Base-by-base conservation (phyloP, 2,113 vertebrate genomes). In the Zapornia atra region DNA sequence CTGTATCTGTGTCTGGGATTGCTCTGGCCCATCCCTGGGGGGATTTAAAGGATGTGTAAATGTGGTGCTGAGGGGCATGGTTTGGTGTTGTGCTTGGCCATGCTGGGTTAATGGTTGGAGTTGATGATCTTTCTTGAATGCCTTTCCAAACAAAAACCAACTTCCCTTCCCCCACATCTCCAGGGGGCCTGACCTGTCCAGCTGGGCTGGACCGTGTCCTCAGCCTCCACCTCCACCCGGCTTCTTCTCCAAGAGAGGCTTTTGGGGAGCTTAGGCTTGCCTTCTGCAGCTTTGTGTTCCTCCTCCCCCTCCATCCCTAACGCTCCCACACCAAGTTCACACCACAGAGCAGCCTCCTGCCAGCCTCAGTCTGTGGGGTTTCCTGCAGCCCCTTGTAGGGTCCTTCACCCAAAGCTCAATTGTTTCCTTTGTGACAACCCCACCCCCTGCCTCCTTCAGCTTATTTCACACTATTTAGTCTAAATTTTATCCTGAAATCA, bases 331-430 rank as follows among this genome's bases (percentile, higher is more conserved):
- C 5, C 6, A 10, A 2, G 1, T 33, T 54, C 38, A 17, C 5
- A 6, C 61, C 19, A 1, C 6, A 36, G 48, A 42, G 38, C 48
- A 1, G 36, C 28, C 5, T 2, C 17, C 24, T 4, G 10, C 34
- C 5, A 3, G 15, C 16, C 38, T 10, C 31, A 4, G n/a, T 1
- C 10, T 0, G 14, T 15, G 36, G 25, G 25, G 8, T 28, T 57
- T 28, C n/a, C 86, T 3, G 1, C 59, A 72, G 51, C 13, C 29
- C 40, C 63, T 65, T 3, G 8, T 10, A 6, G 8, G 59, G 24
- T 40, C 68, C 4, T 51, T 17, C 31, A 25, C 53, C 42, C 21
- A 0, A 44, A 44, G 9, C 1, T 26, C 12, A 0, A 3, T 33
- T 7, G 9, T 24, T 50, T 60, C 34, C 77, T 4, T 9, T 20